Percentiles rank a stretch among this genome's conserved stretches.
These are phyloP conservation scores for Aproaerema taeniolella DNA, from an alignment of 2,888 invertebrate genomes.

Conservation along the genomic window DNA sequence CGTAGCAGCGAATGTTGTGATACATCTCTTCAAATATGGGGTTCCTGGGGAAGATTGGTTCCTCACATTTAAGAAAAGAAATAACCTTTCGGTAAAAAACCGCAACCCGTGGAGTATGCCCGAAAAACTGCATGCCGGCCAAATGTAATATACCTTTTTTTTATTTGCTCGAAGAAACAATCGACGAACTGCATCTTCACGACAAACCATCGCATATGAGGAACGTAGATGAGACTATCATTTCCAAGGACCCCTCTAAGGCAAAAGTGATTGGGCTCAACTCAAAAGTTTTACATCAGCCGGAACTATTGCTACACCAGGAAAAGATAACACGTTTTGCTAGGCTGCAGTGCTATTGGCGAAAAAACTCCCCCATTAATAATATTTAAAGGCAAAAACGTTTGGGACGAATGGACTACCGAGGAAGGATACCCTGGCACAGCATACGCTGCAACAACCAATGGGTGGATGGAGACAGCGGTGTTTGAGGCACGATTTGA, in stretches of 20 bases:
- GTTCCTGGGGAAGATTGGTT: too few species aligned
- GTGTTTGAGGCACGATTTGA: slow-evolving; percentile 22
- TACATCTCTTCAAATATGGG: too few species aligned
- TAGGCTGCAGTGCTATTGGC: slow-evolving; percentile 22
- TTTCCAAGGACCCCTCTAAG: neutral
- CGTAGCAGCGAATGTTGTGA: too few species aligned
- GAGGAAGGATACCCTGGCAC: slow-evolving; percentile 22
- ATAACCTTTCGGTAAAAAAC: too few species aligned
- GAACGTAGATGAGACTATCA: neutral
- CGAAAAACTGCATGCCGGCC: too few species aligned
- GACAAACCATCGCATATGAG: too few species aligned
- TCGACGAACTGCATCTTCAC: too few species aligned
- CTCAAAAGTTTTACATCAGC: slow-evolving; percentile 3
- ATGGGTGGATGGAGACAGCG: slow-evolving; percentile 34
- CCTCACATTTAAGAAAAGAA: too few species aligned
- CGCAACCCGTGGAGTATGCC: too few species aligned
- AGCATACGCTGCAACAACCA: slow-evolving; percentile 22
- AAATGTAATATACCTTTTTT: too few species aligned
- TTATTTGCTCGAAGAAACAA: too few species aligned
- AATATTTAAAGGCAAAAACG: slow-evolving; percentile 25
- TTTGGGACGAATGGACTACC: slow-evolving; percentile 22
- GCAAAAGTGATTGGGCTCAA: slow-evolving; percentile 5
- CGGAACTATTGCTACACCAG: slow-evolving; percentile 23
- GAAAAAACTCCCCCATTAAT: slow-evolving; percentile 28
- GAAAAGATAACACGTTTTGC: slow-evolving; percentile 24